Evolutionary conservation across 2,797 vertebrate species (phyloP), one percentile per base, ranked within the genome.

Genomic region (Percopsis omiscomaycus): DNA sequence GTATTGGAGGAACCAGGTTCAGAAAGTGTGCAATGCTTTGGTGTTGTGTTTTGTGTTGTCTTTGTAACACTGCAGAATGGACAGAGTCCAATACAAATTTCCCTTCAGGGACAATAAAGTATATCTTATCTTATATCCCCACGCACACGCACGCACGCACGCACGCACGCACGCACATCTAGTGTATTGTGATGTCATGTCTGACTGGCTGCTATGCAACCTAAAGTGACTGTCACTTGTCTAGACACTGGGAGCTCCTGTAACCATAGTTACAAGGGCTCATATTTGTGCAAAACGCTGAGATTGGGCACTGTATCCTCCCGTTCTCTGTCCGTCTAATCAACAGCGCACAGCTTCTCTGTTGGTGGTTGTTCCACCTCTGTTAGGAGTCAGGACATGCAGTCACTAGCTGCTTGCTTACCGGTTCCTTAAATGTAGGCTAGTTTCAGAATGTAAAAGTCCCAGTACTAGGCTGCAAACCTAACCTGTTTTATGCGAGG

Each of bases 211-310:
- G 59, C 37, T 37, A 37, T 54, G 56, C 70, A 45, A 4, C 63
- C 59, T 5, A 2, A 80, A 70, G 60, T 61, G 68, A 55, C 60
- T 59, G 55, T 70, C 66, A 62, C 62, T 60, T 22, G 56, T 56
- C 59, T 2, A 68, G 74, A 67, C 61, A 59, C 55, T 61, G 50
- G 63, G 68, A 74, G 51, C 66, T 59, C 30, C 48, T 5, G 71
- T 79, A 74, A 86, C 83, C 81, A 87, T 75, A 61, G 83, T 64
- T 79, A 57, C 55, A 49, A 70, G 68, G 69, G 59, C 61, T 28
- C 16, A 57, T 55, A 55, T 79, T 72, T 78, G 70, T 78, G 59
- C 66, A 46, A 66, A 51, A 64, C 72, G 66, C 73, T 55, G 61
- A 28, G 16, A 74, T 80, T 83, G 62, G 74, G 67, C 56, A 51